Conservation (phyloP, 2,113 vertebrate species). For the Chascanopsetta lugubris region DNA sequence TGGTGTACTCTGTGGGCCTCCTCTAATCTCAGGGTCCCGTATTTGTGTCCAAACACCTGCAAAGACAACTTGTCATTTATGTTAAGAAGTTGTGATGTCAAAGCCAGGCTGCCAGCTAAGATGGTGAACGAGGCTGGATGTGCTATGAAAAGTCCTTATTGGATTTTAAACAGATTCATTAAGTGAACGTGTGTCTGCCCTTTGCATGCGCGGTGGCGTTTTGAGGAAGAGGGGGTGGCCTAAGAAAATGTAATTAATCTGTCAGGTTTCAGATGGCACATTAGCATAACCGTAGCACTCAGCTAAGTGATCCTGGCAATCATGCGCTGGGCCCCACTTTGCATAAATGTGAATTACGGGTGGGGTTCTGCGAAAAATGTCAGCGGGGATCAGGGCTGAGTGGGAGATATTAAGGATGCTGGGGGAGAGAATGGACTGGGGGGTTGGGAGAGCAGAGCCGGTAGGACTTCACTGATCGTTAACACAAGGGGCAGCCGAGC, state of each 20-base stretch:
- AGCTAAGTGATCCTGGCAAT: constrained; percentile 48
- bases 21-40: background rate
- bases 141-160: constrained; percentile 39
- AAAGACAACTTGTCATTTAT: constrained; percentile 29
- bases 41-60: constrained; percentile 9
- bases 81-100: constrained; percentile 18
- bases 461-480: constrained; percentile 16
- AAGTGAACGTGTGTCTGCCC: constrained; percentile 16
- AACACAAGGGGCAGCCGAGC: background rate
- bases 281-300: constrained; percentile 55
- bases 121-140: constrained; percentile 4
- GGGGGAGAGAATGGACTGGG: background rate
- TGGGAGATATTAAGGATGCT: background rate
- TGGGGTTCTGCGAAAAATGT: constrained; percentile 30
- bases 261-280: constrained; percentile 44
- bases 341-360: constrained; percentile 52
- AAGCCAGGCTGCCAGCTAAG: constrained; percentile 5
- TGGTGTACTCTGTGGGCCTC: background rate
- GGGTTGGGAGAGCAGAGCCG: constrained; percentile 18
- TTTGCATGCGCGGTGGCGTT: constrained; percentile 4
- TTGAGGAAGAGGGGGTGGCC: constrained; percentile 13
- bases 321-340: constrained; percentile 31
- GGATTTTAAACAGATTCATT: constrained; percentile 57
- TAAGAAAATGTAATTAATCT: constrained; percentile 58
- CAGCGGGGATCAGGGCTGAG: constrained; percentile 9